Base-by-base conservation (phyloP, 1,140 invertebrate species). In the Lepidurus couesii region DNA sequence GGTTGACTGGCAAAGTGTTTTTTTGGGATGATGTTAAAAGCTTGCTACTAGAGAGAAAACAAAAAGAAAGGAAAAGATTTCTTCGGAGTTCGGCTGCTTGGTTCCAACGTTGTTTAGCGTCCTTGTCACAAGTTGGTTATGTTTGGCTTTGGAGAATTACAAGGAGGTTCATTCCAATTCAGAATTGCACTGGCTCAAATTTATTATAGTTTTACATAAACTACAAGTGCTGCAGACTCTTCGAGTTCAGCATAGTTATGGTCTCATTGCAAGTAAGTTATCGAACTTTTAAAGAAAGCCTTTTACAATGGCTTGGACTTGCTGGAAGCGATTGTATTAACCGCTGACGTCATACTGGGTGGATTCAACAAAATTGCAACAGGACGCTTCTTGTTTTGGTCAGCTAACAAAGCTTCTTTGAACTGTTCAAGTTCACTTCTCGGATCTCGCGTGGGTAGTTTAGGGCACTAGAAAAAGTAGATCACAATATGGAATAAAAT, bases 401-500 rank as follows among this genome's bases (percentile, higher is more conserved):
- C 1, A 3, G 21, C 42, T 24, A 75, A 76, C 3, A 80, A 13
- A 34, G 80, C 77, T 2, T 80, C 74, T 43, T 79, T 45, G 65
- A 77, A 78, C 11, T 44, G 53, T n/a, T 76, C 53, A 1, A 82
- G 65, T 73, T 77, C 75, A 44, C 79, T 77, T 74, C 74, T 44
- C n/a, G 80, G 75, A 43, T 82, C 80, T 9, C 77, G 45, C 26
- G 21, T 26, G 2, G 80, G 78, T 16, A 82, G 74, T 73, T 44
- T 80, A 9, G 82, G 82, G 73, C 82, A 82, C 81, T 82, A 45
- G 0, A 81, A 77, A 34, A 74, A 78, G 74, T 73, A 45, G 16
- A 73, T 77, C 1, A 45, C 9, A 13, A 74, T 47, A 42, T 45
- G 42, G 4, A 42, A 13, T 76, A 44, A 1, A 21, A 26, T n/a